Evolutionary conservation across 2,797 vertebrate genomes (phyloP), one percentile per base, ranked within the genome.

Genomic region (Malacoctenus gilli): DNA sequence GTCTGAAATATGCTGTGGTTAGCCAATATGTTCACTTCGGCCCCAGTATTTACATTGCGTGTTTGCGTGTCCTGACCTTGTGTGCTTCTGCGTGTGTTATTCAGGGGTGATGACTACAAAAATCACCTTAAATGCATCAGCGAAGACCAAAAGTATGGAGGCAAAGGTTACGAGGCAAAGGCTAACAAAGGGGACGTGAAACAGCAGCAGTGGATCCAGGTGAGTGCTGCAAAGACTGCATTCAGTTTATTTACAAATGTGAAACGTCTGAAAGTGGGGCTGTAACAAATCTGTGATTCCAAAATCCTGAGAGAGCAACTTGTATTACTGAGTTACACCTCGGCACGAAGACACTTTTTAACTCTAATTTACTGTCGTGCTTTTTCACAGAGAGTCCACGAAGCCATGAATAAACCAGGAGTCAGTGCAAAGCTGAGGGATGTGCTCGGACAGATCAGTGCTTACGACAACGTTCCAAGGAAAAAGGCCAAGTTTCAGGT

Each of bases 401-500:
- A 94, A 47, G 84, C 93, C 23, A 92, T 95, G 76, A 92, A 92
- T 72, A 94, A 92, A 74, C 93, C 94, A 2, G 94, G 86, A 9
- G 77, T 98, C 47, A 92, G 71, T 69, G 70, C 91, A 28, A 93
- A 92, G 80, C 85, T 98, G 32, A 87, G 81, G 63, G 90, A 92
- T 10, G 83, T 98, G n/a, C 89, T 99, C 50, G 81, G 80, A 37
- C 94, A 96, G 88, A 93, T 98, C 50, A 91, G 91, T 54, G 40
- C 62, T 0, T 98, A 94, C 62, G 94, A 95, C 49, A 99, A 98
- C 1, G 88, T 98, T 64, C 96, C 97, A 39, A 93, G 95, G 60
- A 99, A 98, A 87, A 98, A 93, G 82, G 87, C 83, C 0, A 99
- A 98, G 79, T 98, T 99, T 83, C 94, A 98, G 94, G 97, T 98